Evolutionary conservation across 2,113 vertebrate genomes (phyloP).

Genomic region (Nothocercus julius): DNA sequence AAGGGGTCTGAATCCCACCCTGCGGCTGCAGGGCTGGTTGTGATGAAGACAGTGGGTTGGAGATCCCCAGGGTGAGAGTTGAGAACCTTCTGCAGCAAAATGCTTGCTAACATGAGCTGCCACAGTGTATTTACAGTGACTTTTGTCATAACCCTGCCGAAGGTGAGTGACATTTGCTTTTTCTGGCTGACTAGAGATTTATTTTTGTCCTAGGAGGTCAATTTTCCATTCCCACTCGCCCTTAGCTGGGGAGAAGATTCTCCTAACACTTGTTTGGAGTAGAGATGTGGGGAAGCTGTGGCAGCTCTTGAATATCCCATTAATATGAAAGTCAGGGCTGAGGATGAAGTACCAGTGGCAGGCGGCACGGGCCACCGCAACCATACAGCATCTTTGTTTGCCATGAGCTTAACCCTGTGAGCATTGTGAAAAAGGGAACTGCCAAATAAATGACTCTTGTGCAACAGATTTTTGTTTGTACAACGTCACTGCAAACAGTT

Average conservation of each 20-base stretch:
- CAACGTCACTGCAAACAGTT: neutral
- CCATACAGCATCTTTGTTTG: neutral
- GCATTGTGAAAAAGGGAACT: neutral
- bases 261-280: neutral
- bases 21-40: neutral
- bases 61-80: neutral
- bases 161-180: neutral
- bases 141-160: neutral
- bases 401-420: neutral
- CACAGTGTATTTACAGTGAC: neutral
- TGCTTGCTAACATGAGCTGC: neutral
- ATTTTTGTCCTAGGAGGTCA: neutral
- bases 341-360: neutral
- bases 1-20: no score
- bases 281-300: neutral
- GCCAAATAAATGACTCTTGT: neutral
- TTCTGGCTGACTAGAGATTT: neutral
- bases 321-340: neutral
- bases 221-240: neutral
- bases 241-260: neutral
- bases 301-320: neutral
- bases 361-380: neutral
- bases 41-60: accelerated
- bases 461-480: neutral
- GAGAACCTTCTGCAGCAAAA: neutral